Evolutionary conservation across 2,888 invertebrate species (phyloP).

Genomic region (Synergus laeviventris): DNA sequence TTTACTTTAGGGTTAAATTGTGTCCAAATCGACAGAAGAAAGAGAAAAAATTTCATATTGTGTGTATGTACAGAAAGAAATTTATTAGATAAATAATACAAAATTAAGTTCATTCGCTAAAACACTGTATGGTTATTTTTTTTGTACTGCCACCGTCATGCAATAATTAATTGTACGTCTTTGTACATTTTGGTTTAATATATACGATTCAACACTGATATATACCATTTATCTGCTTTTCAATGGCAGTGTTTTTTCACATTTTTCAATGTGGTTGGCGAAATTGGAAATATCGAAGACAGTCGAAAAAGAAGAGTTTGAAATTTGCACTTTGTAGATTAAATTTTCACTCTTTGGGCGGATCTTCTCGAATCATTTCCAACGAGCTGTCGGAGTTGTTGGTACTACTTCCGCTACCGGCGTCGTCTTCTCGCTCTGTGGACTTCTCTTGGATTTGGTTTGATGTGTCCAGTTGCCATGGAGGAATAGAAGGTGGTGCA

Average conservation of each 20-base stretch:
- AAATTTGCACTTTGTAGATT: neutral
- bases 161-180: constrained; percentile 26
- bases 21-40: constrained; percentile 4
- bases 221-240: constrained; percentile 19
- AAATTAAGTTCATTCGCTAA: constrained; percentile 48
- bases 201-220: constrained; percentile 28
- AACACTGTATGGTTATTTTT: constrained; percentile 50
- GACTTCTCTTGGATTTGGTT: constrained; percentile 68
- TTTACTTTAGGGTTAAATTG: constrained; percentile 29
- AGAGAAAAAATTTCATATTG: constrained; percentile 46
- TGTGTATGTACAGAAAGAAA: constrained; percentile 48
- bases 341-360: constrained; percentile 66
- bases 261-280: neutral
- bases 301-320: neutral
- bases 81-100: constrained; percentile 50
- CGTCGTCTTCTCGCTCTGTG: constrained; percentile 72
- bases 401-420: constrained; percentile 74
- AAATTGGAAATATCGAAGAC: neutral
- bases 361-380: constrained; percentile 76
- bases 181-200: constrained; percentile 36
- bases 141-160: constrained; percentile 53
- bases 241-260: constrained; percentile 17
- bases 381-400: constrained; percentile 76
- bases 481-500: constrained; percentile 83
- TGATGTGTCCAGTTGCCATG: constrained; percentile 84